Evolutionary conservation across 2,113 vertebrate genomes (phyloP), one percentile per base, ranked within the genome.

Genomic region (Lampris megalopsis): DNA sequence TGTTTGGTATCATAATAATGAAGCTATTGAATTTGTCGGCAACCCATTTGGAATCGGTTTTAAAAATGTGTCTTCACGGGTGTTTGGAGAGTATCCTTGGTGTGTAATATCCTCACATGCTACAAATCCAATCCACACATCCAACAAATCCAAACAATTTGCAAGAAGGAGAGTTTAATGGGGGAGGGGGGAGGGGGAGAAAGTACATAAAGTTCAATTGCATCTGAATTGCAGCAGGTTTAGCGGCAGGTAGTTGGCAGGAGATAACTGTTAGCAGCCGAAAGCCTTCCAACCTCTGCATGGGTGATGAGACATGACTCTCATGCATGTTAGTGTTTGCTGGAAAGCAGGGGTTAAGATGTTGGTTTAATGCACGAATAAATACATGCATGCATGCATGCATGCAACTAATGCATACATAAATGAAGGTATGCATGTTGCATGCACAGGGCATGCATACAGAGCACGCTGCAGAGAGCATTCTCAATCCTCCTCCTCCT

Each of bases 321-420:
- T 60, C 94, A 96, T 95, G 95, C 95, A 81, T 61, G 70, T 95
- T 92, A 94, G 91, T 79, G 41, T 65, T 54, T 52, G 87, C 90
- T 89, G 86, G 90, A 90, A 89, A 92, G 93, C 88, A 37, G 79
- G 24, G 72, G 91, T 93, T 91, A 92, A 40, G 37, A 72, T 8
- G 69, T 85, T 79, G 36, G 13, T 13, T 62, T 13, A n/a, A 52
- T 36, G 24, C 63, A 58, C 4, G 47, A 7, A 66, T 36, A 48
- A 40, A 77, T 41, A 74, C 68, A 3, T 65, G 60, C 63, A 91
- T 92, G 59, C 68, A 3, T 65, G 60, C 63, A 91, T 92, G 59
- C 10, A 62, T 9, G 4, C 36, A 92, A 94, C 83, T 71, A 83
- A 92, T 85, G 75, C 66, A 62, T 84, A 81, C 89, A 93, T 90